phyloP scores from a whole-genome alignment of 1,140 invertebrate species.

The Aphaenogaster rudis region DNA sequence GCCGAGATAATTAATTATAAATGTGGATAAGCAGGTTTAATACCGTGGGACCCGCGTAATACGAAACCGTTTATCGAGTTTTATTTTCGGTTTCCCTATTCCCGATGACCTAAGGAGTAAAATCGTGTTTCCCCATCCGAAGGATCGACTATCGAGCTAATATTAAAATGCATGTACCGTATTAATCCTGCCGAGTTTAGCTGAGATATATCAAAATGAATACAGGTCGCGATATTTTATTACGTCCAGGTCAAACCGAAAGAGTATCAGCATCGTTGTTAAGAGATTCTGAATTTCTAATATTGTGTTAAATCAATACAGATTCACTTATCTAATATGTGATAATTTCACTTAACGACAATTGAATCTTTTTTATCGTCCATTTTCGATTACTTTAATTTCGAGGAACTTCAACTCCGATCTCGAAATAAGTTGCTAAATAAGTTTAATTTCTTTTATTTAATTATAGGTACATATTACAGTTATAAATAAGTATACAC shows the following conservation, averaged over 20 bases:
- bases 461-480: background rate
- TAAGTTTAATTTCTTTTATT: background rate
- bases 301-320: slow-evolving; percentile 22
- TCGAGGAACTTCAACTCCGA: background rate
- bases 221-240: slow-evolving; percentile 74
- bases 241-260: slow-evolving; percentile 67
- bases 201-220: slow-evolving; percentile 72
- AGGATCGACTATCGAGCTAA: slow-evolving; percentile 74
- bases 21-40: slow-evolving; percentile 61
- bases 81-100: slow-evolving; percentile 67
- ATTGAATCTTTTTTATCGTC: slow-evolving; percentile 1
- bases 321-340: background rate
- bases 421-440: background rate
- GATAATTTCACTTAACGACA: background rate
- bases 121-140: slow-evolving; percentile 56
- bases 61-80: slow-evolving; percentile 63
- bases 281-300: slow-evolving; percentile 47
- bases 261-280: slow-evolving; percentile 46
- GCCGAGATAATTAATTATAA: slow-evolving; percentile 49
- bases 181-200: slow-evolving; percentile 70
- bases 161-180: slow-evolving; percentile 71
- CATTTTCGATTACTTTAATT: background rate
- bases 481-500: background rate
- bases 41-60: slow-evolving; percentile 19
- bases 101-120: slow-evolving; percentile 61